Conservation (phyloP, 1,140 invertebrate species). For the Drosophila sproati region DNA sequence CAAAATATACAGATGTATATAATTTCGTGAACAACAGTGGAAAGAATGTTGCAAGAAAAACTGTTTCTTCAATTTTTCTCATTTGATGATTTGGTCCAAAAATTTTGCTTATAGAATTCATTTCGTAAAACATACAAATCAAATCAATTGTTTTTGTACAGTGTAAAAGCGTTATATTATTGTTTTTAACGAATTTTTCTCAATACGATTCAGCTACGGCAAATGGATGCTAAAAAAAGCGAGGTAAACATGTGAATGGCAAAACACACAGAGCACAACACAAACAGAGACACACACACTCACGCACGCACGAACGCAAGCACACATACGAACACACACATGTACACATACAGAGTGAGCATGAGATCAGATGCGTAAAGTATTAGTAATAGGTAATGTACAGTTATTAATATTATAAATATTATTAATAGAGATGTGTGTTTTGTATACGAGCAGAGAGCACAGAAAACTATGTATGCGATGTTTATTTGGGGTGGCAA, state of each 20-base stretch:
- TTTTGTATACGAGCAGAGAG: slow-evolving; percentile 26
- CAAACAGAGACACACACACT: slow-evolving; percentile 19
- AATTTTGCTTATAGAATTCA: slow-evolving; percentile 11
- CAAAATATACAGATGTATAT: slow-evolving; percentile 39
- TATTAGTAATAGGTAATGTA: slow-evolving; percentile 25
- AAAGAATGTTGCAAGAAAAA: slow-evolving; percentile 45
- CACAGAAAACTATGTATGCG: slow-evolving; percentile 31
- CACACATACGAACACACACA: slow-evolving; percentile 11
- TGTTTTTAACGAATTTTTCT: slow-evolving; percentile 24
- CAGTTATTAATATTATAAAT: slow-evolving; percentile 24
- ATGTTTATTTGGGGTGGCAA: slow-evolving; percentile 11
- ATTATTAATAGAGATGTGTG: slow-evolving; percentile 6
- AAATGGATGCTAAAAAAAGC: slow-evolving; percentile 40
- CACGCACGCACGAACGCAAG: slow-evolving; percentile 10
- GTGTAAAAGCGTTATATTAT: slow-evolving; percentile 78
- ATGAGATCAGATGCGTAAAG: slow-evolving; percentile 11
- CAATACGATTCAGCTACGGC: slow-evolving; percentile 39
- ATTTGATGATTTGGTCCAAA: slow-evolving; percentile 33
- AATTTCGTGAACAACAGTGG: slow-evolving; percentile 76
- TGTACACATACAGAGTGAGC: slow-evolving; percentile 43
- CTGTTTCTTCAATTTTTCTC: slow-evolving; percentile 11
- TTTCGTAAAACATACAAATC: slow-evolving; percentile 40
- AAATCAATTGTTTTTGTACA: slow-evolving; percentile 55
- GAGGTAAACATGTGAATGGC: slow-evolving; percentile 45
- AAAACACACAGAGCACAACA: slow-evolving; percentile 22